Conservation (phyloP, 2,797 vertebrate species). For the Lithobates sylvaticus region DNA sequence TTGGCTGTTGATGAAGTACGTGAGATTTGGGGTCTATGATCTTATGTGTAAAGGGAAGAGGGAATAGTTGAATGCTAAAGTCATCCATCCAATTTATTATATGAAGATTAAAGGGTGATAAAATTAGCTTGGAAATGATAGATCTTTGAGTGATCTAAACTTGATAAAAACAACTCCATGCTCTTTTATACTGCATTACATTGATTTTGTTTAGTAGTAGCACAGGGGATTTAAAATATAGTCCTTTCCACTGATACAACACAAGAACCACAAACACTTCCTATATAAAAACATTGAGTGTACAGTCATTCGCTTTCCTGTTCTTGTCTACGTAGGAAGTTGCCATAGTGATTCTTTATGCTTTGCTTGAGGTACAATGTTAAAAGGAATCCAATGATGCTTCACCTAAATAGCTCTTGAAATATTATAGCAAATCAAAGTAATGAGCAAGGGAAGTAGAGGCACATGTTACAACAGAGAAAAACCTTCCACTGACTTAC, state of each 20-base stretch:
- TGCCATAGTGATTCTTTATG: conserved; percentile 55
- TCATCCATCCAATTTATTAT: not conserved
- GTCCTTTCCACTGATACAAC: conserved; percentile 11
- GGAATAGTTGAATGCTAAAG: not conserved
- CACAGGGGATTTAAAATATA: conserved; percentile 22
- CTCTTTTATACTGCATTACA: conserved; percentile 11
- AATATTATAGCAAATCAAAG: conserved; percentile 48
- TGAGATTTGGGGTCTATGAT: too few species aligned
- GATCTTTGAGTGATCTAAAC: not conserved
- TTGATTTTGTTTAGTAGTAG: conserved; percentile 6
- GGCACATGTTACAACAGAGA: not conserved
- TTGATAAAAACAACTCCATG: not conserved
- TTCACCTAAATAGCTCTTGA: conserved; percentile 51
- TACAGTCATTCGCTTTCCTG: not conserved
- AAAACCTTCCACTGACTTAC: not conserved
- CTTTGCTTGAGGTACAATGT: conserved; percentile 34
- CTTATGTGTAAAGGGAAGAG: not conserved
- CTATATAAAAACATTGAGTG: conserved; percentile 8
- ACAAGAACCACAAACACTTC: not conserved
- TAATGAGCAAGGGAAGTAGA: conserved; percentile 37
- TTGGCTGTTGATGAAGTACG: too few species aligned
- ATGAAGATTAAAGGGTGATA: not conserved
- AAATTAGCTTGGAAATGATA: not conserved
- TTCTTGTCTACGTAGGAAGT: conserved; percentile 34
- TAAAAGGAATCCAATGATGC: conserved; percentile 35